These are phyloP conservation scores for Papilio demoleus DNA, from an alignment of 2,888 invertebrate species.

Conservation along the genomic window DNA sequence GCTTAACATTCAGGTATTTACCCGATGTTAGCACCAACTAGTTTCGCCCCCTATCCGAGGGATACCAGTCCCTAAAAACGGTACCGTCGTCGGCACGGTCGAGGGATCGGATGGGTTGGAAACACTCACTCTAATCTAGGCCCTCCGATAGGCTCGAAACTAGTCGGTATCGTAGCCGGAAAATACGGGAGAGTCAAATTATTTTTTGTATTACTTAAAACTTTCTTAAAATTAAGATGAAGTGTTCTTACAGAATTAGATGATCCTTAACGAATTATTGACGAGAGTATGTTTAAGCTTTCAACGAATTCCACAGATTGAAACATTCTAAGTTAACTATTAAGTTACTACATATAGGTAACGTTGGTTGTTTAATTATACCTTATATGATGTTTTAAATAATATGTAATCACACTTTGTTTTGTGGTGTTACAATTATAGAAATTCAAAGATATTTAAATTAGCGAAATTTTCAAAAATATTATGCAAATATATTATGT, in stretches of 20 bases:
- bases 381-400: neutral
- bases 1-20: no score
- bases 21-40: no score
- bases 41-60: no score
- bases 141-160: no score
- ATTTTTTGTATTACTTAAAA: conserved; percentile 42
- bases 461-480: neutral
- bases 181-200: no score
- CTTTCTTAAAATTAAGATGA: conserved; percentile 66
- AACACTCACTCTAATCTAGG: no score
- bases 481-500: neutral
- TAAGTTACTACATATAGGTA: conserved; percentile 41
- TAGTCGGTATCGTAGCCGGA: no score
- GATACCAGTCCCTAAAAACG: no score
- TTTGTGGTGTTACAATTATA: conserved; percentile 6
- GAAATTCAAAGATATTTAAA: neutral
- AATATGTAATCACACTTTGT: conserved; percentile 8
- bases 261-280: conserved; percentile 41
- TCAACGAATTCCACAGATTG: conserved; percentile 28
- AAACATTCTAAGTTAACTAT: conserved; percentile 6
- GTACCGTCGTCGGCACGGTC: no score
- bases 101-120: no score
- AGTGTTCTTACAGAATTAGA: conserved; percentile 76
- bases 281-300: neutral
- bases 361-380: conserved; percentile 37